Evolutionary conservation across 2,888 invertebrate genomes (phyloP), one percentile per base, ranked within the genome.

Genomic region (Sminthurinus aureus): DNA sequence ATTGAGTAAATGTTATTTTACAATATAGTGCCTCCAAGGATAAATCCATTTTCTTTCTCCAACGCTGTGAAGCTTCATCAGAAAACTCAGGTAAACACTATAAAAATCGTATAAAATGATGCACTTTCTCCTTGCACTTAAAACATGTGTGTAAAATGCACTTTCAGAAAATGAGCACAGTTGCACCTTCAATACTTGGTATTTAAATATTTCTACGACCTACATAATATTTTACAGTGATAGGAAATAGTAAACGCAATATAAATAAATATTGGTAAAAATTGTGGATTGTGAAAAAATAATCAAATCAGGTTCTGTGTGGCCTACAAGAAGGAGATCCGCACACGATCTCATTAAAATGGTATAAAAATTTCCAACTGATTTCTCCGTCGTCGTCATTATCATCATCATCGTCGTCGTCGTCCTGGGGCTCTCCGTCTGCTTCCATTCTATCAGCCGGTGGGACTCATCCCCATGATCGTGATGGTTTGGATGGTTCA

Each of bases 261-360:
- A 38, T 64, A n/a, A 18, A 64, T 64, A 20, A n/a, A 69, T 22
- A 69, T 69, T 0, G 20, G 69, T 15, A 69, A 69, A n/a, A 69
- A 69, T 12, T 67, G 20, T 13, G 50, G 3, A 50, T 15, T 50
- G 13, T 38, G 38, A n/a, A 51, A 51, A 51, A 18, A 26, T 13
- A 67, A 67, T 52, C 13, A 13, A 9, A 91, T 38, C 91, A 91
- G 89, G 91, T 92, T 80, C 91, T 91, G 84, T 92, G 92, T 89
- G 91, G 91, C 76, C 91, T 92, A 85, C 91, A 91, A 88, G 90
- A 91, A 85, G 92, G 93, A 69, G 93, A 93, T 89, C 90, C 91
- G 82, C 93, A 93, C 82, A 82, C 50, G 52, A 90, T 93, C 83
- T 91, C 90, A 87, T 91, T 93, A 85, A 90, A 90, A 82, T 93